Conservation (phyloP, 2,113 vertebrate genomes). For the Hippocampus mohnikei region DNA sequence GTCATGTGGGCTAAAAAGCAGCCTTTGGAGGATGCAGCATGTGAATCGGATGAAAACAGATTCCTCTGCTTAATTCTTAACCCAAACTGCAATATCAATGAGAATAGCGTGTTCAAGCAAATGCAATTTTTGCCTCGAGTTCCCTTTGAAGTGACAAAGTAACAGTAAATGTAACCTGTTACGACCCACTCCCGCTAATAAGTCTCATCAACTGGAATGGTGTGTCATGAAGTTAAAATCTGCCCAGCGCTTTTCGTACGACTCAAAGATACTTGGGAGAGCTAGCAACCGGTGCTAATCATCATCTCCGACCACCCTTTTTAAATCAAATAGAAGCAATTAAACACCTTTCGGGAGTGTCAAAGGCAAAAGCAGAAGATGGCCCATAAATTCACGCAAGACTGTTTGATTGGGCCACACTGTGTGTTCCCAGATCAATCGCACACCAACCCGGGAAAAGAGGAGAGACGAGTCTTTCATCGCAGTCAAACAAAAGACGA, state of each 20-base stretch:
- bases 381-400: constrained; percentile 1
- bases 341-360: not conserved
- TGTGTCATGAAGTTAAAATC: not conserved
- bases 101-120: too few relatives aligned
- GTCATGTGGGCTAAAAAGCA: too few relatives aligned
- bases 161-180: too few relatives aligned
- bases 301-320: not conserved
- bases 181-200: too few relatives aligned
- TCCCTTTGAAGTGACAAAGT: too few relatives aligned
- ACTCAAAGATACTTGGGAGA: not conserved
- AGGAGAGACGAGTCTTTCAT: constrained; percentile 43
- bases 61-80: too few relatives aligned
- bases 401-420: constrained; percentile 49
- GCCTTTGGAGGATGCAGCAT: too few relatives aligned
- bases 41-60: too few relatives aligned
- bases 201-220: too few relatives aligned
- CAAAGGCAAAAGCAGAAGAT: constrained; percentile 14
- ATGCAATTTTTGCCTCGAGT: too few relatives aligned
- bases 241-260: not conserved
- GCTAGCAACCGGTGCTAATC: not conserved
- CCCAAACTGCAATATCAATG: too few relatives aligned
- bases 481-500: constrained; percentile 41
- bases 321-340: not conserved
- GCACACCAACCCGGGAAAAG: constrained; percentile 31
- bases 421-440: constrained; percentile 40